A percentile compares a stretch with the other conserved stretches of the same genome.
Evolutionary conservation across 2,888 invertebrate species (phyloP).

Genomic region (Vannuccia rotundouncinata): DNA sequence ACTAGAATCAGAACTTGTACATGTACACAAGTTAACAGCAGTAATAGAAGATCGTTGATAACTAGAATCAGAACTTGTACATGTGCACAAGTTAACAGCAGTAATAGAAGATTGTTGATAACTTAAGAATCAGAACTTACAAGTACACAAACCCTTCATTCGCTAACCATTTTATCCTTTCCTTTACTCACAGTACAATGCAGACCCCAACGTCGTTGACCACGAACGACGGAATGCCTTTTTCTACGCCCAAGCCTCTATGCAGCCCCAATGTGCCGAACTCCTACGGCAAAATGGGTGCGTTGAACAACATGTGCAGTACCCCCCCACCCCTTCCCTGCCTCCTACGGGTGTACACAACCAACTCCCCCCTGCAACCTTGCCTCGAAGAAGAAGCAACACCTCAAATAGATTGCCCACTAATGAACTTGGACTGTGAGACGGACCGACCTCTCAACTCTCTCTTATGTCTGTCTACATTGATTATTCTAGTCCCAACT

Average conservation of each 20-base stretch:
- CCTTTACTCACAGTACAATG: too few relatives aligned
- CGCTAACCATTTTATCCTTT: too few relatives aligned
- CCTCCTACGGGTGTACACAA: too few relatives aligned
- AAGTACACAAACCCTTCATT: too few relatives aligned
- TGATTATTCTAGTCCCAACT: too few relatives aligned
- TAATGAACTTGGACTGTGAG: background rate
- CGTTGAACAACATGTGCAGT: conserved; percentile 43
- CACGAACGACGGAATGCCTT: conserved; percentile 75
- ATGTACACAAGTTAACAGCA: background rate
- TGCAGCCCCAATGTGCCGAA: conserved; percentile 62
- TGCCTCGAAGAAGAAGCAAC: background rate
- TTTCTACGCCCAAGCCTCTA: conserved; percentile 70
- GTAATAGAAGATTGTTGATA: too few relatives aligned
- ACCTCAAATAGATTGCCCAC: background rate
- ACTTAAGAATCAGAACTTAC: too few relatives aligned
- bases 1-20: background rate
- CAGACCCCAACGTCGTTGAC: conserved; percentile 63
- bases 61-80: background rate
- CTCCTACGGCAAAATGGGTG: conserved; percentile 63
- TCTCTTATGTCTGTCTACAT: too few relatives aligned
- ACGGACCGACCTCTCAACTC: too few relatives aligned
- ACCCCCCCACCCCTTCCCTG: background rate
- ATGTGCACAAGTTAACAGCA: too few relatives aligned
- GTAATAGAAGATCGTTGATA: background rate
- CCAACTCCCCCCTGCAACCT: background rate